Conservation (phyloP, 2,888 invertebrate genomes). For the Andrena haemorrhoa region DNA sequence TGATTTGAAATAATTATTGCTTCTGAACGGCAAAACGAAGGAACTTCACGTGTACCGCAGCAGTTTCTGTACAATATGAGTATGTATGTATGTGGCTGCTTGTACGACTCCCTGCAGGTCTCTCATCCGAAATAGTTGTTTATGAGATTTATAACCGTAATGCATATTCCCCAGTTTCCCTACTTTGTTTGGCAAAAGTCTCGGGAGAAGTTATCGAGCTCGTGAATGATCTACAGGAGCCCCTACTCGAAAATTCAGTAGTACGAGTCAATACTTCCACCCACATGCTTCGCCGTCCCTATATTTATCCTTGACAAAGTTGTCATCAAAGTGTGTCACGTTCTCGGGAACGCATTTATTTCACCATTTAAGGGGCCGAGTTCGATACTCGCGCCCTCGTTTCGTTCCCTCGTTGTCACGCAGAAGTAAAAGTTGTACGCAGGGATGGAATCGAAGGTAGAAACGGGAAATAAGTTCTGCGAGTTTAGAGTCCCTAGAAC, state of each 20-base stretch:
- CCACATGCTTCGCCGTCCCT: not conserved
- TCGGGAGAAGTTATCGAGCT: not conserved
- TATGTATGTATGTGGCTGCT: too few species aligned
- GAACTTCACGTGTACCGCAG: too few species aligned
- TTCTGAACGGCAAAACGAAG: too few species aligned
- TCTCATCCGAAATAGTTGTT: too few species aligned
- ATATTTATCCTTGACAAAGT: not conserved
- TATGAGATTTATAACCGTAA: not conserved
- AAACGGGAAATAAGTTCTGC: not conserved
- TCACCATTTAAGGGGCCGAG: not conserved
- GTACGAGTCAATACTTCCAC: not conserved
- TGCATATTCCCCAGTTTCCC: not conserved
- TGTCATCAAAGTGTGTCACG: not conserved
- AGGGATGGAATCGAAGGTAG: not conserved
- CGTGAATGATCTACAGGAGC: not conserved
- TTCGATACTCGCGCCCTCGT: not conserved
- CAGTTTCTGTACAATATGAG: too few species aligned
- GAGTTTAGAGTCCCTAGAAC: conserved; percentile 4
- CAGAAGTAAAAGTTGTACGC: not conserved
- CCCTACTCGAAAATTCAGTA: conserved; percentile 15
- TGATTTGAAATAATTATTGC: not conserved
- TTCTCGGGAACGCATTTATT: not conserved
- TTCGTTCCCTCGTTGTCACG: not conserved
- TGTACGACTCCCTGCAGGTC: too few species aligned
- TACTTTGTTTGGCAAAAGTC: not conserved